Evolutionary conservation across 2,888 invertebrate genomes (phyloP), one percentile per base, ranked within the genome.

Genomic region (Cheilosia grossa): DNA sequence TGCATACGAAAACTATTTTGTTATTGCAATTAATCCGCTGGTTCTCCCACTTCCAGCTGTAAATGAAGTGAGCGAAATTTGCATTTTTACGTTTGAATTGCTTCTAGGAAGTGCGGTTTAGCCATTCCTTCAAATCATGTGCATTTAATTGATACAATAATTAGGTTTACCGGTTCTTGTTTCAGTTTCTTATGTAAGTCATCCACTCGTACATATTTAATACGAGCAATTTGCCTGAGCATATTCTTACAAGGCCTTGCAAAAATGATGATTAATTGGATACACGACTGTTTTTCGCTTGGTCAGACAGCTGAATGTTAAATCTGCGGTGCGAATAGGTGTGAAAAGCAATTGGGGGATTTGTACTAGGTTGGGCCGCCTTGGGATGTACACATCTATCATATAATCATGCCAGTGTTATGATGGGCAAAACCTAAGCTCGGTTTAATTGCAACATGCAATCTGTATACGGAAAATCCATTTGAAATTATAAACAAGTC

Each of bases 81-180:
- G 9, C 54, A 73, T 73, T 24, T 4, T 24, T 5, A 56, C 24
- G 15, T 33, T 30, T 44, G 47, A 73, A 15, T 54, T 9, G 13
- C 10, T 73, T 64, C 63, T 47, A 54, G 54, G 63, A 64, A 64
- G 54, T 73, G 54, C 54, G 73, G 15, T 73, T 73, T 73, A 40
- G 54, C 63, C 63, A 47, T 33, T 53, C 63, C 53, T 63, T 21
- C n/a, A 44, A 21, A 33, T 33, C 21, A 27, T 30, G 66, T 42
- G 15, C 19, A 56, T 44, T 17, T n/a, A 21, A n/a, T 56, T 10
- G 21, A 24, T 44, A 33, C 56, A 49, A 44, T 17, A 44, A 42
- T 24, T 6, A 7, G 27, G 24, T 13, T 53, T 27, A 42, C 53
- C 42, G 24, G 66, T 67, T 42, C 51, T 64, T 17, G 4, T 56